phyloP scores from a whole-genome alignment of 2,113 vertebrate genomes.

The Tenebrosternarchus preto region DNA sequence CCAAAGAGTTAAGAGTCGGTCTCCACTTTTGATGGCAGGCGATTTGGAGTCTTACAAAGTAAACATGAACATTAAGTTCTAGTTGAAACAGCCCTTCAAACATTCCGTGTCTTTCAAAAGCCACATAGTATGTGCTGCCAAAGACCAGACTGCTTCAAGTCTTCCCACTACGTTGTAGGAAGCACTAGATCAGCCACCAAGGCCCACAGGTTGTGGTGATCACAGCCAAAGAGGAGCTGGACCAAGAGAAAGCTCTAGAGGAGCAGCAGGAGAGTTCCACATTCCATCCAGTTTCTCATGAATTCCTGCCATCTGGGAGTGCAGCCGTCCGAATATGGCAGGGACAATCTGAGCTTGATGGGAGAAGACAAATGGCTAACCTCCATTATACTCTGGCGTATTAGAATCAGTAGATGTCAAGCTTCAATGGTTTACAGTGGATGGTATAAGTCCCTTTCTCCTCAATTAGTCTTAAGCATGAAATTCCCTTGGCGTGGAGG shows the following conservation, averaged over 20 bases:
- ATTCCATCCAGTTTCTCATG: constrained; percentile 65
- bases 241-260: constrained; percentile 19
- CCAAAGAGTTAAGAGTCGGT: constrained; percentile 2
- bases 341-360: constrained; percentile 35
- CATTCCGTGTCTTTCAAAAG: constrained; percentile 4
- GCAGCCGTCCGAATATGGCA: constrained; percentile 37
- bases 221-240: constrained; percentile 52
- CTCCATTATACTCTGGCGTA: constrained; percentile 64
- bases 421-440: constrained; percentile 31
- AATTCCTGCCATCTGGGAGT: constrained; percentile 58
- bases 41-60: constrained; percentile 22
- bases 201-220: constrained; percentile 50
- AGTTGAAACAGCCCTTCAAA: background rate
- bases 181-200: constrained; percentile 30
- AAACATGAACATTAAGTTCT: constrained; percentile 12
- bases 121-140: background rate
- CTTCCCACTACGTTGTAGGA: background rate
- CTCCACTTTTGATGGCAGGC: constrained; percentile 32
- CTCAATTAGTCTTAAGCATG: constrained; percentile 21
- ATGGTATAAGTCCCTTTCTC: constrained; percentile 13
- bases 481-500: constrained; percentile 19
- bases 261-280: constrained; percentile 44
- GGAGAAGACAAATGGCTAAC: constrained; percentile 45
- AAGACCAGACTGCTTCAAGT: constrained; percentile 2
- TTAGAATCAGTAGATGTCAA: constrained; percentile 66